Base-by-base conservation (phyloP, 1,140 invertebrate species). In the Amphibalanus amphitrite region DNA sequence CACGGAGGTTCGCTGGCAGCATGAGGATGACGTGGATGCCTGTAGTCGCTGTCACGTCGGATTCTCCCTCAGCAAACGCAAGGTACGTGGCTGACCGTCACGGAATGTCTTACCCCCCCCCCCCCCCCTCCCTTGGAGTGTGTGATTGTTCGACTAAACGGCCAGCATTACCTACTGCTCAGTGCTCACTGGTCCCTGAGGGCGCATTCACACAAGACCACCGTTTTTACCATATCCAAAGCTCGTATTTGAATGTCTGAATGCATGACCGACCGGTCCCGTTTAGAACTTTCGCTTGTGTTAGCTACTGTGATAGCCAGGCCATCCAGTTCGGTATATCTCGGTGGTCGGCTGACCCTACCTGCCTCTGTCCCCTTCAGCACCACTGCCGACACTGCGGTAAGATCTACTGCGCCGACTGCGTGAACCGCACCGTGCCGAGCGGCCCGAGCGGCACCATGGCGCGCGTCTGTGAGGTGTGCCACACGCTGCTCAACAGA, bases 331-430 rank as follows among this genome's bases (percentile, higher is more conserved):
- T 30, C n/a, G n/a, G n/a, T 72, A 29, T 67, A 10, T 71, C 26
- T n/a, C 8, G n/a, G 17, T 23, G 23, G 26, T 28, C 10, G 67
- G n/a, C 28, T 72, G 64, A 69, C 40, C 70, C 70, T 74, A 20
- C 70, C 70, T 67, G n/a, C 3, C n/a, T 28, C n/a, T 72, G 68
- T 74, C 69, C 69, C 69, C 80, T 83, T 25, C 80, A 95, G 90
- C 85, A 90, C 75, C 91, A 97, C 82, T 98, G 95, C 80, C 86
- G 88, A 74, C 95, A 97, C 82, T 98, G 95, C 83, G 95, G 95
- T 64, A 89, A 90, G 80, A 92, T 98, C 78, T 97, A 96, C 84
- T 98, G 95, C 83, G 81, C 82, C 70, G 85, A 87, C 75, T 98
- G 95, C 82, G 83, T 91, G 73, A 83, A 86, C 29, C 90, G 91